These are phyloP conservation scores for Aphis craccivora DNA, from an alignment of 1,140 invertebrate genomes.

Conservation along the genomic window DNA sequence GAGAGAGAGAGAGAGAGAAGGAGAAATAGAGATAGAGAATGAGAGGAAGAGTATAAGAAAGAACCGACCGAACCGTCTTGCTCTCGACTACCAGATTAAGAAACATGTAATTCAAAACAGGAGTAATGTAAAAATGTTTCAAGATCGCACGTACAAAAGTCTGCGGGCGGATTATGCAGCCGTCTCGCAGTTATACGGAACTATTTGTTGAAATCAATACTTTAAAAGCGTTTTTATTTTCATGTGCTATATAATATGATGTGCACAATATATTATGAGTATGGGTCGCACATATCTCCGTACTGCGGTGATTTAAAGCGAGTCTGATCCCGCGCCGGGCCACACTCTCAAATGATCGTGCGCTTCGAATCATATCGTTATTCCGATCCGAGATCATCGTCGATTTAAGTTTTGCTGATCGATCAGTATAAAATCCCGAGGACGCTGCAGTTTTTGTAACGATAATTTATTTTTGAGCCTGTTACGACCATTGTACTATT, in stretches of 20 bases:
- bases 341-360: not conserved
- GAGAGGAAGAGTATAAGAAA: not conserved
- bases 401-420: not conserved
- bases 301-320: not conserved
- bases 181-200: slow-evolving; percentile 1
- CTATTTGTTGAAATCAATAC: slow-evolving; percentile 9
- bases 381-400: not conserved
- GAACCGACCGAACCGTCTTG: slow-evolving; percentile 8
- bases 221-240: slow-evolving; percentile 29
- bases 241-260: not conserved
- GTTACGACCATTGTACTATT: too few relatives aligned
- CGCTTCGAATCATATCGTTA: not conserved
- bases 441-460: too few relatives aligned
- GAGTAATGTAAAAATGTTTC: slow-evolving; percentile 35
- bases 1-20: not conserved
- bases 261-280: not conserved
- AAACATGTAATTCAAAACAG: slow-evolving; percentile 41
- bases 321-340: not conserved
- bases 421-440: not conserved
- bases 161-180: slow-evolving; percentile 38
- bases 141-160: not conserved
- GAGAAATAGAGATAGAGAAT: too few relatives aligned
- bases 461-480: too few relatives aligned
- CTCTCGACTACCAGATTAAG: not conserved
- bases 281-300: not conserved